These are phyloP conservation scores for Dasysyrphus albostriatus DNA, from an alignment of 2,888 invertebrate species.

Conservation along the genomic window DNA sequence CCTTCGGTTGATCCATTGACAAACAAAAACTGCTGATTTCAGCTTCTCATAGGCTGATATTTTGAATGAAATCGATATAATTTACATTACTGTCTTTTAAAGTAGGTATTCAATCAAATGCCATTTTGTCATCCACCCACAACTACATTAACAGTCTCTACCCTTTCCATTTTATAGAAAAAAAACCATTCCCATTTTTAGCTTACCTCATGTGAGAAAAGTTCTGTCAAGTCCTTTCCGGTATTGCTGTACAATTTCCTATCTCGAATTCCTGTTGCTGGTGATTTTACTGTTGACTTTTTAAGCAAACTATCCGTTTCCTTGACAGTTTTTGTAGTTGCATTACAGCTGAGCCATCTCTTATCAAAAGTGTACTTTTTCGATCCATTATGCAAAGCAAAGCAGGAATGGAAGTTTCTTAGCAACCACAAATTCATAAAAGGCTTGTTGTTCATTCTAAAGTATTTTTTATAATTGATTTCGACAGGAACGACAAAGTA, in stretches of 20 bases:
- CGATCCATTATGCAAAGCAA: constrained; percentile 34
- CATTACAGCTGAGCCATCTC: constrained; percentile 11
- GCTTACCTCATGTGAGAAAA: constrained; percentile 48
- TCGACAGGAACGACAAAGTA: constrained; percentile 4
- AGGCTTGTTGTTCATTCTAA: constrained; percentile 51
- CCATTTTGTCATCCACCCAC: not conserved
- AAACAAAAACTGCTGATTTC: constrained; percentile 17
- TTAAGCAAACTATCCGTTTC: constrained; percentile 25
- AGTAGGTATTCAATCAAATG: not conserved
- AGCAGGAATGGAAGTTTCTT: constrained; percentile 37
- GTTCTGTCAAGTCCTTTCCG: constrained; percentile 28
- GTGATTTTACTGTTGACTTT: not conserved
- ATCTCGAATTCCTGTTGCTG: constrained; percentile 50
- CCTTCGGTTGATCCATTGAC: not conserved
- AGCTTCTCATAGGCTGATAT: not conserved
- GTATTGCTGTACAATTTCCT: constrained; percentile 53
- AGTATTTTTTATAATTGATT: constrained; percentile 9
- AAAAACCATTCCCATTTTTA: not conserved
- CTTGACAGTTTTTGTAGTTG: not conserved
- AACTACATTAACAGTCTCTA: not conserved
- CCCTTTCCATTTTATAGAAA: not conserved
- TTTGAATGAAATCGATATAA: constrained; percentile 8
- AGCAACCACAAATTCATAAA: constrained; percentile 50
- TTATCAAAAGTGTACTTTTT: constrained; percentile 15
- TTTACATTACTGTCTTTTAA: not conserved